A percentile compares a stretch with the other conserved stretches of the same genome.
phyloP scores from a whole-genome alignment of 2,113 vertebrate genomes.

The Scomber scombrus region DNA sequence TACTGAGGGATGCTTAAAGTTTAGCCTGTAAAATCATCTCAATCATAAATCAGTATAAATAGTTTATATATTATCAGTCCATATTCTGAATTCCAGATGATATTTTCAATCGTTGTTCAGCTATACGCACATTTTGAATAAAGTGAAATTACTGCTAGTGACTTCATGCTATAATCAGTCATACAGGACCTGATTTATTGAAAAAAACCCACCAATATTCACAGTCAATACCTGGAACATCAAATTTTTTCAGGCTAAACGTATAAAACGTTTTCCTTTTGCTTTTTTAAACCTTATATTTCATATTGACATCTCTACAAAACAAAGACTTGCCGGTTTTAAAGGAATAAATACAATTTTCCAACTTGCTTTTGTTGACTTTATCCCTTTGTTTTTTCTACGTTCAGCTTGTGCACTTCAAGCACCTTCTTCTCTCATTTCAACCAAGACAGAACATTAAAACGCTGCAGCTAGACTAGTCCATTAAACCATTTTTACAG shows the following conservation, averaged over 20 bases:
- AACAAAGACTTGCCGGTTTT: neutral
- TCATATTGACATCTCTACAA: neutral
- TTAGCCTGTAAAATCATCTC: no score
- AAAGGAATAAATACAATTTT: neutral
- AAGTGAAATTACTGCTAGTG: neutral
- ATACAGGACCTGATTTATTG: neutral
- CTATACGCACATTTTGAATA: no score
- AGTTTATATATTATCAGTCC: no score
- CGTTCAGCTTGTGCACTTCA: neutral
- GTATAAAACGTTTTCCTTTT: no score
- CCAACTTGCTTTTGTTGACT: neutral
- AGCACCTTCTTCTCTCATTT: neutral
- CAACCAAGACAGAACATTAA: neutral
- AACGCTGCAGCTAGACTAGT: neutral
- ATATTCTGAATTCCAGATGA: no score
- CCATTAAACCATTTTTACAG: conserved; percentile 2
- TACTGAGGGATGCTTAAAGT: no score
- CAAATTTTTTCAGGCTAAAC: neutral
- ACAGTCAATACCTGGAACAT: neutral
- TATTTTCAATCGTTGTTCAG: no score
- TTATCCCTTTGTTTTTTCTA: neutral
- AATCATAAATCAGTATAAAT: no score
- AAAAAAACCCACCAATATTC: conserved; percentile 1
- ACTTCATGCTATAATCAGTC: neutral
- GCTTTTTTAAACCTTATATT: neutral